Percentiles rank a stretch among this genome's conserved stretches.
phyloP scores from a whole-genome alignment of 92 coral and sea anemone genomes.

The Montipora capitata region DNA sequence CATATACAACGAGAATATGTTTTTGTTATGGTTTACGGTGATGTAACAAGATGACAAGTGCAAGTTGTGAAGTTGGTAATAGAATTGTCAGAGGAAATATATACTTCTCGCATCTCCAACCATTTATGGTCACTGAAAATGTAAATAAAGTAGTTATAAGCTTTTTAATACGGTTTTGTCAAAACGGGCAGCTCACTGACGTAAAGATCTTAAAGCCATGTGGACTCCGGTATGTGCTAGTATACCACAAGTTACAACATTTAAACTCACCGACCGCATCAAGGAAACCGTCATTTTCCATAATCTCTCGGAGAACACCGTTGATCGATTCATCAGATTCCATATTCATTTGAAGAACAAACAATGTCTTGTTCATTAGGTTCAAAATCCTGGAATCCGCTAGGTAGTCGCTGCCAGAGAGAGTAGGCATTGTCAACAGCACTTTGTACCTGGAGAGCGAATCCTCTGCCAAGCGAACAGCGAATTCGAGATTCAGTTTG shows the following conservation, averaged over 20 bases:
- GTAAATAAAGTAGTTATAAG: background rate
- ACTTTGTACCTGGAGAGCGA: constrained; percentile 88
- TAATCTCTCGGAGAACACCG: constrained; percentile 86
- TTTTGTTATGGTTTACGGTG: too few species aligned
- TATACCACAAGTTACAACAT: background rate
- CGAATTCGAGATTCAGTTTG: constrained; percentile 88
- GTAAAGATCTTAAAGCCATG: background rate
- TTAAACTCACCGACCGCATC: constrained; percentile 92
- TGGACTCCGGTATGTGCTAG: too few species aligned
- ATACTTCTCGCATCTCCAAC: background rate
- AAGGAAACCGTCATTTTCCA: constrained; percentile 92
- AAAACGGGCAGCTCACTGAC: too few species aligned
- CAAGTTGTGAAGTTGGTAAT: too few species aligned
- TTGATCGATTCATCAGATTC: constrained; percentile 83
- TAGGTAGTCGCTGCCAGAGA: constrained; percentile 85
- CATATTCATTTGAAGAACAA: constrained; percentile 94
- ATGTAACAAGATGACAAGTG: too few species aligned
- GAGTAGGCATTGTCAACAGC: constrained; percentile 93
- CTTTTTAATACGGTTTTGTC: too few species aligned
- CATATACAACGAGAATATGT: too few species aligned
- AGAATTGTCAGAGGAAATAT: constrained; percentile 20
- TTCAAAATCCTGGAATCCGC: constrained; percentile 90
- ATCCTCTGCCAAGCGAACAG: constrained; percentile 89
- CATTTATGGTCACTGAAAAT: background rate
- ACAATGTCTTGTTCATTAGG: constrained; percentile 86